Conservation (phyloP, 2,888 invertebrate genomes). For the Synanthedon myopaeformis region DNA sequence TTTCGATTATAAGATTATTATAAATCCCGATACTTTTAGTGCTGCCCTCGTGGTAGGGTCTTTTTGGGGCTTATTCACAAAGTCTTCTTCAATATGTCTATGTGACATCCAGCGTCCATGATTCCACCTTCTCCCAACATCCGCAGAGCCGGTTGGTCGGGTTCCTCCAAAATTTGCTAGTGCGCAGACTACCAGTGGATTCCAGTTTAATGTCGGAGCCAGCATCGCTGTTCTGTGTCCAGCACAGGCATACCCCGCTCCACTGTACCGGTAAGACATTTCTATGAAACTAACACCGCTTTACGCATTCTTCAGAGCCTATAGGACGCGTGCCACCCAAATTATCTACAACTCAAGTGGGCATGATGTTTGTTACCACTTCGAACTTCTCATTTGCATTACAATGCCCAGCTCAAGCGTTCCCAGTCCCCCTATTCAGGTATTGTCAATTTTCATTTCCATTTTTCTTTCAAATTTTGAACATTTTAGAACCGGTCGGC, state of each 20-base stretch:
- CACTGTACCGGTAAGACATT: conserved; percentile 76
- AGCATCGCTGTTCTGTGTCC: conserved; percentile 75
- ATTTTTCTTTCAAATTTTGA: conserved; percentile 13
- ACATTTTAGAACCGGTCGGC: conserved; percentile 44
- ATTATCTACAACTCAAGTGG: conserved; percentile 52
- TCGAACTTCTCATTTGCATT: conserved; percentile 64
- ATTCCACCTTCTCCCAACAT: conserved; percentile 68
- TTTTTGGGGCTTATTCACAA: conserved; percentile 13
- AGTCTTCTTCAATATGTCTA: conserved; percentile 7
- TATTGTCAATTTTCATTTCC: conserved; percentile 27
- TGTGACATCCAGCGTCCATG: conserved; percentile 34
- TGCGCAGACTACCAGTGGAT: conserved; percentile 72
- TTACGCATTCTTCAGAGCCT: conserved; percentile 51
- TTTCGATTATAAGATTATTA: no score
- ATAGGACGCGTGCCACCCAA: conserved; percentile 58
- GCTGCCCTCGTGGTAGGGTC: no score
- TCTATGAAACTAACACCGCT: conserved; percentile 30
- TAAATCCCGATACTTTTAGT: no score
- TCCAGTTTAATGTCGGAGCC: conserved; percentile 63
- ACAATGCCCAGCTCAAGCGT: conserved; percentile 80
- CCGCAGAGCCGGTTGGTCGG: conserved; percentile 76
- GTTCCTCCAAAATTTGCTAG: conserved; percentile 75
- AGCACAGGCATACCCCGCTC: conserved; percentile 79
- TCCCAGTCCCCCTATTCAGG: conserved; percentile 63
- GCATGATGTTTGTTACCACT: conserved; percentile 72